phyloP scores from a whole-genome alignment of 2,888 invertebrate species.

The Clostera curtula region DNA sequence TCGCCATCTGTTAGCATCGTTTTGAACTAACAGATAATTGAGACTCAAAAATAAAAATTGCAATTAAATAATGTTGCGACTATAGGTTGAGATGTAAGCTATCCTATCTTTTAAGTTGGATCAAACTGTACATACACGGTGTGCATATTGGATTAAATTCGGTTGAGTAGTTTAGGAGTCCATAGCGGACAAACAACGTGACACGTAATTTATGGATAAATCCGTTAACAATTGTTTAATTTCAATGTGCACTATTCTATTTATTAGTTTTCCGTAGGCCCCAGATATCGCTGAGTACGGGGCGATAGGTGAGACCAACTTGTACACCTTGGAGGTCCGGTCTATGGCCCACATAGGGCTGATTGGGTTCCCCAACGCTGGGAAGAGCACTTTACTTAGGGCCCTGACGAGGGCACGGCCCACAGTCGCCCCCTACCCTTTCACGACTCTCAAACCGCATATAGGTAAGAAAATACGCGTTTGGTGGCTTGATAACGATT shows the following conservation, averaged over 20 bases:
- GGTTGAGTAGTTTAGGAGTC: no score
- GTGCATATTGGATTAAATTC: not conserved
- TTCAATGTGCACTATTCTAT: no score
- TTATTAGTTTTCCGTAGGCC: conserved; percentile 57
- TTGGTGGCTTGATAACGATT: no score
- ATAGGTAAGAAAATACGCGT: conserved; percentile 53
- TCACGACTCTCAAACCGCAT: conserved; percentile 92
- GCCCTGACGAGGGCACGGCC: conserved; percentile 91
- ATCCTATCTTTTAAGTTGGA: no score
- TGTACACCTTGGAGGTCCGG: conserved; percentile 87
- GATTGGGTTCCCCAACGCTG: conserved; percentile 88
- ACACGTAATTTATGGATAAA: no score
- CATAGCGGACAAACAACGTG: no score
- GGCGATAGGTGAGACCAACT: conserved; percentile 84
- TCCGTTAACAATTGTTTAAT: no score
- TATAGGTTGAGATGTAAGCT: no score
- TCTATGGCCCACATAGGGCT: conserved; percentile 96
- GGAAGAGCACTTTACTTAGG: conserved; percentile 91
- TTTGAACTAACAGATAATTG: no score
- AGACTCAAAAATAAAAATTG: no score
- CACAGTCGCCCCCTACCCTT: conserved; percentile 93
- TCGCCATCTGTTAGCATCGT: no score
- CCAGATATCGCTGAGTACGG: conserved; percentile 93
- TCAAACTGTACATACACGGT: not conserved
- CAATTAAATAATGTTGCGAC: not conserved